Conservation (phyloP, 2,113 vertebrate species). For the Camelus bactrianus region DNA sequence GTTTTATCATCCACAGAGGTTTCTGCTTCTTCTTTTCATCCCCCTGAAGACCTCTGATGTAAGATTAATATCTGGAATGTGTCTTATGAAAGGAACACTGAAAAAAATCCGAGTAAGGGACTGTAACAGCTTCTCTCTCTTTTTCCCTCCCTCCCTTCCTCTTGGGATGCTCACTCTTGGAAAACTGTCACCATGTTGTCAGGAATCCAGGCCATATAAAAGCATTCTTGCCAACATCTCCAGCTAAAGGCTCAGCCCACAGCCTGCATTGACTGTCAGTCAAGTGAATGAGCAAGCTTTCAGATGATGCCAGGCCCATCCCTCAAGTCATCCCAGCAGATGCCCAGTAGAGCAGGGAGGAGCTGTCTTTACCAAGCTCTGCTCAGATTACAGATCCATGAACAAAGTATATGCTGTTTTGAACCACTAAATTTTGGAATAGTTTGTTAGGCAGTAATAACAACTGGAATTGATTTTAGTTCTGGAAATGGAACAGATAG, state of each 20-base stretch:
- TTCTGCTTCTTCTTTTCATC: background rate
- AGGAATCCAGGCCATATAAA: background rate
- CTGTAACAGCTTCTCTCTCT: background rate
- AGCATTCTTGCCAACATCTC: no score
- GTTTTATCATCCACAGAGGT: background rate
- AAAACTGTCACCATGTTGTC: background rate
- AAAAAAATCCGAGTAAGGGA: background rate
- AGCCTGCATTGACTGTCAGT: background rate
- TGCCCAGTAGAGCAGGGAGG: background rate
- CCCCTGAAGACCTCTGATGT: background rate
- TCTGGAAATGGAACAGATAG: background rate
- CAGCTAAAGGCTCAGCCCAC: background rate
- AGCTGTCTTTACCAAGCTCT: background rate
- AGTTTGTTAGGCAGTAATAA: background rate
- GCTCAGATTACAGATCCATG: background rate
- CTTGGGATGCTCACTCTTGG: background rate
- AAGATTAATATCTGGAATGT: background rate
- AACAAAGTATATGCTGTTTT: background rate
- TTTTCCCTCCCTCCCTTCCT: background rate
- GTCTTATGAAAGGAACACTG: background rate
- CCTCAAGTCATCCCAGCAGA: background rate
- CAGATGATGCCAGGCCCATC: background rate
- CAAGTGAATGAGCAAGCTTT: background rate
- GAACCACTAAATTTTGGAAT: background rate
- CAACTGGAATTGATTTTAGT: constrained; percentile 9